phyloP scores from a whole-genome alignment of 2,797 vertebrate species.

The Sebastiscus albofasciatus region DNA sequence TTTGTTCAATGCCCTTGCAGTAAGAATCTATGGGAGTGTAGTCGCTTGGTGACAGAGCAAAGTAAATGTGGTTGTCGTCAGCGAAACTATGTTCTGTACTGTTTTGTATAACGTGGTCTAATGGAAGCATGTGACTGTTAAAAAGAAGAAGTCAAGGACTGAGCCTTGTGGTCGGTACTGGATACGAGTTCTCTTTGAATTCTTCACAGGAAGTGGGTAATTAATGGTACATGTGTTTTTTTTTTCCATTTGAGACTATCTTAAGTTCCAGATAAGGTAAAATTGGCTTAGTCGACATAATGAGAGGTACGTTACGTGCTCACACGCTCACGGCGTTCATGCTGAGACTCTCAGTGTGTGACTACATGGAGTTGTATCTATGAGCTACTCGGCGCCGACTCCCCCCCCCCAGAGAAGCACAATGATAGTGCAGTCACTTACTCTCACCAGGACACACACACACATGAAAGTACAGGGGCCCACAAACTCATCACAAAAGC shows the following conservation, averaged over 20 bases:
- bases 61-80: background rate
- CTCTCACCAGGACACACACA: constrained; percentile 21
- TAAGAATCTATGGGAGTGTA: background rate
- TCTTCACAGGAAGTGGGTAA: constrained; percentile 7
- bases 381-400: background rate
- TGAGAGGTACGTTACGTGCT: constrained; percentile 22
- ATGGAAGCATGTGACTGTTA: background rate
- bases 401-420: constrained; percentile 5
- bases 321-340: constrained; percentile 1
- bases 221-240: background rate
- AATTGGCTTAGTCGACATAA: constrained; percentile 23
- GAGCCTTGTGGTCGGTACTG: background rate
- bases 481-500: constrained; percentile 51
- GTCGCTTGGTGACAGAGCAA: background rate
- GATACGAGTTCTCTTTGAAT: background rate
- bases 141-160: background rate
- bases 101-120: background rate
- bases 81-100: background rate
- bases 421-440: constrained; percentile 23
- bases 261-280: constrained; percentile 9
- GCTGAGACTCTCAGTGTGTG: constrained; percentile 24
- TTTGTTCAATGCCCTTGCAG: background rate
- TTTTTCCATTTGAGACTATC: background rate
- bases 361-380: background rate
- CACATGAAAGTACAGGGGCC: constrained; percentile 15